Evolutionary conservation across 2,797 vertebrate species (phyloP), one percentile per base, ranked within the genome.

Genomic region (Picus viridis): DNA sequence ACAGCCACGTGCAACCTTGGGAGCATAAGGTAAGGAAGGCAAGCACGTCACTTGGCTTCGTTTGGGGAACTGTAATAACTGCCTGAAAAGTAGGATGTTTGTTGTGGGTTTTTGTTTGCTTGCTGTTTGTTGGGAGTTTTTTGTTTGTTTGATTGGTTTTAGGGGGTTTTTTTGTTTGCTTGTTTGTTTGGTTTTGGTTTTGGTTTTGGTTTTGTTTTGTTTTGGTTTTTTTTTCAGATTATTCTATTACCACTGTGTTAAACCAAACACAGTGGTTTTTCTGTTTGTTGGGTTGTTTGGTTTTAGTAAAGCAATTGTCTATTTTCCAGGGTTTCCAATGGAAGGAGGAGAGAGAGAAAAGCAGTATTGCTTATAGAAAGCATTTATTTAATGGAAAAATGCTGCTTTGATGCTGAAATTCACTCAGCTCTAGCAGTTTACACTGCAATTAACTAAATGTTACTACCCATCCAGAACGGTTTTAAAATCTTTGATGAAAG

Each of bases 311-410:
- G 13, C 2, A n/a, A 5, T 62, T 2, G 34, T 81, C 16, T 76
- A 3, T 26, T 81, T 86, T 79, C 19, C 11, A 26, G 8, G 8
- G 7, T 67, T 84, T 69, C 13, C 4, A 64, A 2, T 4, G 2
- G 9, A 80, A 6, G 10, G 9, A 59, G 3, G 16, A 81, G 90
- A 54, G 4, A n/a, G 22, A 64, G 14, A 27, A 57, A 61, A 87
- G 26, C 4, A 0, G 14, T n/a, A 45, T 1, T 57, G 2, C 2
- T 57, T 45, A 27, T 8, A 54, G 4, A 12, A 63, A 30, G 6
- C 16, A 11, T n/a, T 92, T 61, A 5, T 71, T 88, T 68, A 56
- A 27, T 13, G 12, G 12, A 79, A 58, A 69, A 19, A 41, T 23
- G 2, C 2, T 39, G 2, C 3, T 58, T 68, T 49, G 12, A 36